A percentile compares a stretch with the other conserved stretches of the same genome.
phyloP scores from a whole-genome alignment of 2,888 invertebrate species.

The Cephus nigrinus region DNA sequence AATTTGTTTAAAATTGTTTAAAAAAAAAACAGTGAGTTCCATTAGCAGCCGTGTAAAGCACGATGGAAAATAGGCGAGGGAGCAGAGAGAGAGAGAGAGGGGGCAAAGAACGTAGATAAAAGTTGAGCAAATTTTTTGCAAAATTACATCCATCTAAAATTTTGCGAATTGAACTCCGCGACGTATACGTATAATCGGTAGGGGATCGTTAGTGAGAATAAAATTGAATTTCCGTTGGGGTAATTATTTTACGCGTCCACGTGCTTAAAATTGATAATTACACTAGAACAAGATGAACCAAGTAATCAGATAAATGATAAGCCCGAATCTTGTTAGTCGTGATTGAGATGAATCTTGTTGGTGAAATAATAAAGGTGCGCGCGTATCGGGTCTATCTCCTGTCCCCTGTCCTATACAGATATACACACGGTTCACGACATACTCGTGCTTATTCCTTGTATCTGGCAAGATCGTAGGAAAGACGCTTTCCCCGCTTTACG shows the following conservation, averaged over 20 bases:
- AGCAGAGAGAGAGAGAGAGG: no score
- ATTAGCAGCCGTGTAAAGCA: no score
- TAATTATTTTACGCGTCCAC: not conserved
- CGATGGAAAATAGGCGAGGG: no score
- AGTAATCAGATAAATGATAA: not conserved
- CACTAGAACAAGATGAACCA: not conserved
- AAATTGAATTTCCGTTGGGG: not conserved
- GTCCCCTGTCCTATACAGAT: not conserved
- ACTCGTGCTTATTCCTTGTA: not conserved
- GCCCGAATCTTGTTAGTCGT: not conserved
- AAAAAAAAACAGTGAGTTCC: no score
- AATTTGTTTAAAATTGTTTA: no score
- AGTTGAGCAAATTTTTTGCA: not conserved
- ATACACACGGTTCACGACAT: not conserved
- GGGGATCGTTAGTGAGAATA: not conserved
- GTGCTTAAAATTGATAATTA: not conserved
- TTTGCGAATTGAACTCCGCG: not conserved
- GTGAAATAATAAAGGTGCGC: not conserved
- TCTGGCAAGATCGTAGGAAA: not conserved
- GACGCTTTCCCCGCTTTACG: not conserved
- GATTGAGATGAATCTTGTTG: not conserved
- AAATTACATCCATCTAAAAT: not conserved
- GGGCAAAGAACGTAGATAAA: no score
- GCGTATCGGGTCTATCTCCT: not conserved
- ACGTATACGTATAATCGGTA: not conserved